Base-by-base conservation (phyloP, 2,888 invertebrate genomes). In the Tenthredo distinguenda region DNA sequence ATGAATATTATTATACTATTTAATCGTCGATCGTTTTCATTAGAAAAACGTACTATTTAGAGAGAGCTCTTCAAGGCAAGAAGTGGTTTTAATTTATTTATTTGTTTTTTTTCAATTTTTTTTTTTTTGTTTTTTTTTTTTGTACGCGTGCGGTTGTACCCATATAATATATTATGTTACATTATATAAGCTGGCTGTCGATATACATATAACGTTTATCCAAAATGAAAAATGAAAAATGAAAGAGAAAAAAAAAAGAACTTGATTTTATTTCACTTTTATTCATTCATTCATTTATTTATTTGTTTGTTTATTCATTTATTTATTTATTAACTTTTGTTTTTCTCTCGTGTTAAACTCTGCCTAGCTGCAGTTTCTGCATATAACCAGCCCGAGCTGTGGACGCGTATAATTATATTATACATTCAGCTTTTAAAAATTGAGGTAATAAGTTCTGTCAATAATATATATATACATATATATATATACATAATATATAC, bases 41-140 rank as follows among this genome's bases (percentile, higher is more conserved):
- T 62, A 62, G 26, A 62, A 62, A 62, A 31, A 68, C 26, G 34
- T 34, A 68, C 68, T 68, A 68, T 68, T 74, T 43, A 34, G 43
- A 74, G 74, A 74, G 74, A 74, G 74, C 74, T 74, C 47, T 74
- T 74, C 77, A 77, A 77, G 77, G 77, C 77, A 77, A 77, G 77
- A 50, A 77, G 26, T 77, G 47, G 47, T 77, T 55, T 77, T 47
- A 10, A 34, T 76, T 40, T 21, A 21, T 74, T 76, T 21, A 76
- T 26, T 76, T 50, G 4, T 47, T 0, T 40, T 74, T 74, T 7
- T 74, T 18, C 5, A 5, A 18, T 31, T 34, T 47, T 76, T 34
- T 50, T 77, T 55, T 31, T 31, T 50, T 55, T 21, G 15, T 77
- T 47, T 18, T 74, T 74, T 10, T 74, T 74, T 10, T 47, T 74